These are phyloP conservation scores for Eupristina koningsbergeri DNA, from an alignment of 1,140 invertebrate species.

Conservation along the genomic window DNA sequence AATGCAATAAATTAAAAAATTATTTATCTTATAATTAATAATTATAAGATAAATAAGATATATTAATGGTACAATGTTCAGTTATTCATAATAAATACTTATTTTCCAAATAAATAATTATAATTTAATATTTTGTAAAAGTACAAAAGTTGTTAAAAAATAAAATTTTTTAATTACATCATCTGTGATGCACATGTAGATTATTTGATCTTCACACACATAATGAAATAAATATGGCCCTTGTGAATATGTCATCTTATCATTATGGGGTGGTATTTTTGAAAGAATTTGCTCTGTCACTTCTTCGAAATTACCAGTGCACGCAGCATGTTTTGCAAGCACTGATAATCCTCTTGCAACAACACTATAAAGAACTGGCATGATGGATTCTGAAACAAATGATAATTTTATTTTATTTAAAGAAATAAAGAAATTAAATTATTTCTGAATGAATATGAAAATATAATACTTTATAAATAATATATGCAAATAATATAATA, in stretches of 20 bases:
- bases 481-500: no score
- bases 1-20: neutral
- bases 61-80: no score
- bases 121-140: no score
- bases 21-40: no score
- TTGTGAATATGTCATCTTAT: constrained; percentile 93
- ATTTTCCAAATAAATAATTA: no score
- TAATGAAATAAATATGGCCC: constrained; percentile 95
- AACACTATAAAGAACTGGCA: constrained; percentile 92
- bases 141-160: neutral
- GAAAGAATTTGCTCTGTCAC: constrained; percentile 92
- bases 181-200: constrained; percentile 95
- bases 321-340: constrained; percentile 90
- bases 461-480: neutral
- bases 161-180: constrained; percentile 81
- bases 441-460: neutral
- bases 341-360: constrained; percentile 90
- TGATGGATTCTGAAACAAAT: constrained; percentile 62
- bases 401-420: neutral
- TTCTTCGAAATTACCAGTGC: constrained; percentile 93
- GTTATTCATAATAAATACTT: no score
- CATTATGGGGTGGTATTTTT: constrained; percentile 88
- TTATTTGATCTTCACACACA: constrained; percentile 87
- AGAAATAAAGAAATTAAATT: neutral
- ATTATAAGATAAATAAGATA: no score